Conservation (phyloP, 2,888 invertebrate species). For the Platycnemis pennipes region DNA sequence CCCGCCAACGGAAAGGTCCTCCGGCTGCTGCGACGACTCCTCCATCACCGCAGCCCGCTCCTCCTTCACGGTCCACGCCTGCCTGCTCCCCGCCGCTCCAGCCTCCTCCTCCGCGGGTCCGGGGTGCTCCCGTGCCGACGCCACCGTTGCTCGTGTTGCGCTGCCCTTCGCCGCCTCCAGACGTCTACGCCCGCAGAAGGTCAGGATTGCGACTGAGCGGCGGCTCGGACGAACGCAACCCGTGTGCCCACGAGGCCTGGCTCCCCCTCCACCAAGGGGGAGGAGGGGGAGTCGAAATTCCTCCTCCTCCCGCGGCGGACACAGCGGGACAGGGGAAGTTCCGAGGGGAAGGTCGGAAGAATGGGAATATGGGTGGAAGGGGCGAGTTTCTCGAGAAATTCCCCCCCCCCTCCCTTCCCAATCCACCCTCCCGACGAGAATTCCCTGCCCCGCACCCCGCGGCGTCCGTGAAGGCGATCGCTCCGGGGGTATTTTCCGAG, state of each 20-base stretch:
- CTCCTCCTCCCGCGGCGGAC: neutral
- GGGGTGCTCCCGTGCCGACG: neutral
- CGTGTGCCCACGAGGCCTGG: constrained; percentile 24
- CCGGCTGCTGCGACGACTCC: constrained; percentile 39
- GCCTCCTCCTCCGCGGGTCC: neutral
- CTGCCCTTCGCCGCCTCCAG: neutral
- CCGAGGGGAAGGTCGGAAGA: constrained; percentile 21
- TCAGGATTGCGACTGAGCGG: constrained; percentile 27
- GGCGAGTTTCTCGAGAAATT: neutral
- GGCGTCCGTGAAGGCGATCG: neutral
- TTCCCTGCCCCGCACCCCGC: neutral
- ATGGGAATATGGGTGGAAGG: neutral
- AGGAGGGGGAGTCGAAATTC: neutral
- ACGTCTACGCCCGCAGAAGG: neutral
- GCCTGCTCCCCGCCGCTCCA: neutral
- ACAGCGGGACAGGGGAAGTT: neutral
- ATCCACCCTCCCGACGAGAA: neutral
- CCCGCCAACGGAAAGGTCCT: constrained; percentile 52
- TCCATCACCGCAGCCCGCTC: constrained; percentile 12
- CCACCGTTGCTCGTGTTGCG: neutral
- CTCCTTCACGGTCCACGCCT: neutral
- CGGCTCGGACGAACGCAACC: neutral
- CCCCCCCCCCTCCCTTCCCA: neutral
- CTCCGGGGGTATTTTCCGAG: neutral
- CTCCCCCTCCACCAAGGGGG: neutral